A percentile compares a stretch with the other conserved stretches of the same genome.
Evolutionary conservation across 2,888 invertebrate genomes (phyloP).

Genomic region (Cerceris ruficornis): DNA sequence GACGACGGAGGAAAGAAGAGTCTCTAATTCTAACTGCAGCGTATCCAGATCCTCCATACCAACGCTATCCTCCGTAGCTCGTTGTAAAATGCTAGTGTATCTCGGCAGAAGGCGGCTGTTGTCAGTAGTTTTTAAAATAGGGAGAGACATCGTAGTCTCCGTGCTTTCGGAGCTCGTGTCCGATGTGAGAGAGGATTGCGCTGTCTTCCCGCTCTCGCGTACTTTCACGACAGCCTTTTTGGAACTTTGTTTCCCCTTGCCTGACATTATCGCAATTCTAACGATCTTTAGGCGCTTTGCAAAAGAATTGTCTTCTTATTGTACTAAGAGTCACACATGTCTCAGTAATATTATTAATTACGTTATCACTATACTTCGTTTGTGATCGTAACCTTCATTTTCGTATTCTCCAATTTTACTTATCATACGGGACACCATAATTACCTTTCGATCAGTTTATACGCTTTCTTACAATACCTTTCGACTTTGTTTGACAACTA

Average conservation of each 20-base stretch:
- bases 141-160: constrained; percentile 81
- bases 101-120: constrained; percentile 87
- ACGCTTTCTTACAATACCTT: not conserved
- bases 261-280: constrained; percentile 71
- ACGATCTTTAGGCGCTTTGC: not conserved
- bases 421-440: not conserved
- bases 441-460: not conserved
- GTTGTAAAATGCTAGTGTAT: constrained; percentile 83
- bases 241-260: constrained; percentile 79
- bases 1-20: constrained; percentile 91
- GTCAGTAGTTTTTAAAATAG: constrained; percentile 87
- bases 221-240: constrained; percentile 77
- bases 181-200: constrained; percentile 66
- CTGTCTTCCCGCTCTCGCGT: constrained; percentile 73
- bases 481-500: constrained; percentile 1
- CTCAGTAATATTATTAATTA: not conserved
- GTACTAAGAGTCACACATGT: constrained; percentile 26
- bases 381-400: constrained; percentile 19
- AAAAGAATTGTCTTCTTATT: not conserved
- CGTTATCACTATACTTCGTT: constrained; percentile 6
- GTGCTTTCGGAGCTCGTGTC: constrained; percentile 75
- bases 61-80: constrained; percentile 89
- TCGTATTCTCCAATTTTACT: not conserved
- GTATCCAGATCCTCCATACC: constrained; percentile 94
- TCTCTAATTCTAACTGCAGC: constrained; percentile 93